Evolutionary conservation across 2,113 vertebrate genomes (phyloP).

Genomic region (Apteryx mantelli): DNA sequence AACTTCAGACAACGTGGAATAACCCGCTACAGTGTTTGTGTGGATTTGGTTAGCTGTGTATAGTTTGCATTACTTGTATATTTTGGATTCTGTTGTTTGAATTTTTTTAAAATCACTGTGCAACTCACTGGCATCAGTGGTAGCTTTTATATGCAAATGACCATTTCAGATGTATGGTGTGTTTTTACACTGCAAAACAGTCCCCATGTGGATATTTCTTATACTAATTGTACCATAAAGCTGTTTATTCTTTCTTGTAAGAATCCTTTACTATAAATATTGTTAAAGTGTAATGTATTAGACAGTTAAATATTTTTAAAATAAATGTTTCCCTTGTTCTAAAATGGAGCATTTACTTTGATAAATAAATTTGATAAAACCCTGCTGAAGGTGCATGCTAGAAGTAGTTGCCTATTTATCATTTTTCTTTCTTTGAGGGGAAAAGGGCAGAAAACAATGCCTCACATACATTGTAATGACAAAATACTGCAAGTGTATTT

Average conservation of each 20-base stretch:
- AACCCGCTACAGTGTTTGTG: constrained; percentile 80
- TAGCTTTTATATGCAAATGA: constrained; percentile 84
- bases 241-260: constrained; percentile 98
- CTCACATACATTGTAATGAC: too few species aligned
- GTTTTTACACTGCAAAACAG: constrained; percentile 92
- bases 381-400: constrained; percentile 43
- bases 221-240: constrained; percentile 95
- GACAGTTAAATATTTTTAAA: constrained; percentile 99
- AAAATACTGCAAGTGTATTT: too few species aligned
- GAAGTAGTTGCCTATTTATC: constrained; percentile 17
- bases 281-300: constrained; percentile 98
- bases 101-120: constrained; percentile 84
- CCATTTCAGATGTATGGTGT: constrained; percentile 89
- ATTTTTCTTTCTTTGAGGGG: neutral
- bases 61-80: constrained; percentile 86
- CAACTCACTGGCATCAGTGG: constrained; percentile 82
- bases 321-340: constrained; percentile 94
- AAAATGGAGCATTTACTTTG: constrained; percentile 74
- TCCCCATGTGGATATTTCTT: constrained; percentile 90
- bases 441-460: neutral
- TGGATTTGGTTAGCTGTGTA: constrained; percentile 82
- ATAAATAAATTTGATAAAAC: constrained; percentile 68
- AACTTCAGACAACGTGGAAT: constrained; percentile 84
- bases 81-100: constrained; percentile 82
- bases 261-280: constrained; percentile 99